These are phyloP conservation scores for Oeneis ivallda DNA, from an alignment of 2,888 invertebrate genomes.

Conservation along the genomic window DNA sequence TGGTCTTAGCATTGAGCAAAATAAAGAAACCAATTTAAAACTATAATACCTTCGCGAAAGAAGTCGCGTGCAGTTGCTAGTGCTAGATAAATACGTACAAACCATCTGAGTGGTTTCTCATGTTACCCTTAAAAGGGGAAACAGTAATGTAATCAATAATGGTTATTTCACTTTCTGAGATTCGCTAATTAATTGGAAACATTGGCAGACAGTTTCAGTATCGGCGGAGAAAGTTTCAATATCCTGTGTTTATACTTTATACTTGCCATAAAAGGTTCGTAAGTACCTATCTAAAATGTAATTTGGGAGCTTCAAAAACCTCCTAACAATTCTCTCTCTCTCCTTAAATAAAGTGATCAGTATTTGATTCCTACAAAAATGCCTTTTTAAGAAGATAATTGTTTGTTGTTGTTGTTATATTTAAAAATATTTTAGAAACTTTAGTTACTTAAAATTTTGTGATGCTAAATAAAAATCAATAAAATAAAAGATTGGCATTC, in stretches of 20 bases:
- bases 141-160: constrained; percentile 46
- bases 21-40: no score
- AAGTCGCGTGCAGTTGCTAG: no score
- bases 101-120: constrained; percentile 55
- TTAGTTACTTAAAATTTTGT: no score
- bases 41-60: no score
- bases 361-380: neutral
- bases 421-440: no score
- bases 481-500: no score
- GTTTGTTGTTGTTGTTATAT: no score
- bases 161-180: constrained; percentile 43
- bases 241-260: constrained; percentile 17
- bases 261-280: constrained; percentile 6
- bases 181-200: constrained; percentile 46
- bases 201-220: constrained; percentile 37
- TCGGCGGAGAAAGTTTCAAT: constrained; percentile 16
- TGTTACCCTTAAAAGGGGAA: constrained; percentile 51
- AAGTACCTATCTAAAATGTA: neutral
- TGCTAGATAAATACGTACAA: constrained; percentile 37
- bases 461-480: no score
- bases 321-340: constrained; percentile 4
- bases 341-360: neutral
- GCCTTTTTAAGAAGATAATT: neutral
- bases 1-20: no score
- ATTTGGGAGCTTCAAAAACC: neutral